Conservation (phyloP, 1,140 invertebrate species). For the Philotrypesis tridentata region DNA sequence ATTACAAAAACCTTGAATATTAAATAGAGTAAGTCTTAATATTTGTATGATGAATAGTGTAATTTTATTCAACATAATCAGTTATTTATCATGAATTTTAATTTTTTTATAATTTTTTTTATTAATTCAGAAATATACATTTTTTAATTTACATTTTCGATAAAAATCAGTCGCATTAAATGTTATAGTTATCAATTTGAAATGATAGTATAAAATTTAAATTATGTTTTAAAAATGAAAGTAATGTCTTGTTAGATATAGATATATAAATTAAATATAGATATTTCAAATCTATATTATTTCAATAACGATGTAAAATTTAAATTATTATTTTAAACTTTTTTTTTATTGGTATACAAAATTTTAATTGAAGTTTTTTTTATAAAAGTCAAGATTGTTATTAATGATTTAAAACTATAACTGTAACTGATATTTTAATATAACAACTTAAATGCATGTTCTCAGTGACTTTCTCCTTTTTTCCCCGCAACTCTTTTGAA, state of each 20-base stretch:
- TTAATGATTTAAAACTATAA: neutral
- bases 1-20: no score
- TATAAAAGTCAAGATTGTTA: conserved; percentile 19
- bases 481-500: conserved; percentile 95
- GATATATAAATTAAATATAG: no score
- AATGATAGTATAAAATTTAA: neutral
- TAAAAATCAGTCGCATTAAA: neutral
- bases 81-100: neutral
- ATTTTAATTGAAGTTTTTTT: neutral
- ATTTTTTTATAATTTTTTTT: neutral
- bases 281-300: neutral
- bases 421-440: conserved; percentile 15
- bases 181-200: neutral
- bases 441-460: neutral
- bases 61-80: neutral
- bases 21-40: neutral
- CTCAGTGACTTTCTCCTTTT: conserved; percentile 92
- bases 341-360: neutral
- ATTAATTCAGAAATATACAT: neutral
- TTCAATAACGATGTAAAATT: neutral
- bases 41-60: neutral
- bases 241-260: neutral
- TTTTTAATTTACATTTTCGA: neutral
- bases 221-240: neutral
- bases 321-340: neutral